These are phyloP conservation scores for Poecile montanus DNA, from an alignment of 2,797 vertebrate genomes.

Conservation along the genomic window DNA sequence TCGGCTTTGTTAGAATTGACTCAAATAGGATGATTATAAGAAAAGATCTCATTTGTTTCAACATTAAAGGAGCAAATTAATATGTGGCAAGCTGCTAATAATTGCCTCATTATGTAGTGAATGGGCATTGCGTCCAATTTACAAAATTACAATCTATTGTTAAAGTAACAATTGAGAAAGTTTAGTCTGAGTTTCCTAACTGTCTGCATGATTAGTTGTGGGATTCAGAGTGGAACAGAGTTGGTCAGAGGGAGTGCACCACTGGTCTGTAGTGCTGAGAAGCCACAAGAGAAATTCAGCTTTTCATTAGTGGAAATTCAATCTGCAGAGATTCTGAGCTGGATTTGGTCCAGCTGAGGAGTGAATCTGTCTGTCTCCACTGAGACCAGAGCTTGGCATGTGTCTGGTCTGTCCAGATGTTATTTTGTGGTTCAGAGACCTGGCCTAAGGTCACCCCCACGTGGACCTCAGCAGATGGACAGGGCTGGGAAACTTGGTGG, in stretches of 20 bases:
- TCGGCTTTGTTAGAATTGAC: constrained; percentile 73
- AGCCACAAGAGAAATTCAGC: neutral
- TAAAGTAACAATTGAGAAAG: constrained; percentile 52
- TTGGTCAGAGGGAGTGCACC: neutral
- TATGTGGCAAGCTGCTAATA: constrained; percentile 71
- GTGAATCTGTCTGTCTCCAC: neutral
- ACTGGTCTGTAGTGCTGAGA: neutral
- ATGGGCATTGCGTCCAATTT: constrained; percentile 63
- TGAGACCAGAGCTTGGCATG: neutral
- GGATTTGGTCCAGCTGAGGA: neutral
- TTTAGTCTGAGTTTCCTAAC: constrained; percentile 50
- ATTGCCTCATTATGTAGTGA: constrained; percentile 73
- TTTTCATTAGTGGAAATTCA: neutral
- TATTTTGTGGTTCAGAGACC: neutral
- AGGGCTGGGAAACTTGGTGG: neutral
- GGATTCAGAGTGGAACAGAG: neutral
- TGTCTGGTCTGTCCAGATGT: neutral
- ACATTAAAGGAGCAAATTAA: constrained; percentile 79
- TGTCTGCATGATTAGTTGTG: constrained; percentile 19
- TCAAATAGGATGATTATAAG: constrained; percentile 79
- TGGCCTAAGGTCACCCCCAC: neutral
- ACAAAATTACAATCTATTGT: constrained; percentile 63
- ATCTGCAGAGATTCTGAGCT: neutral
- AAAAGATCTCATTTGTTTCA: constrained; percentile 77
- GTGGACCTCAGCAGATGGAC: neutral